Conservation (phyloP, 2,797 vertebrate genomes). For the Neosalanx taihuensis region DNA sequence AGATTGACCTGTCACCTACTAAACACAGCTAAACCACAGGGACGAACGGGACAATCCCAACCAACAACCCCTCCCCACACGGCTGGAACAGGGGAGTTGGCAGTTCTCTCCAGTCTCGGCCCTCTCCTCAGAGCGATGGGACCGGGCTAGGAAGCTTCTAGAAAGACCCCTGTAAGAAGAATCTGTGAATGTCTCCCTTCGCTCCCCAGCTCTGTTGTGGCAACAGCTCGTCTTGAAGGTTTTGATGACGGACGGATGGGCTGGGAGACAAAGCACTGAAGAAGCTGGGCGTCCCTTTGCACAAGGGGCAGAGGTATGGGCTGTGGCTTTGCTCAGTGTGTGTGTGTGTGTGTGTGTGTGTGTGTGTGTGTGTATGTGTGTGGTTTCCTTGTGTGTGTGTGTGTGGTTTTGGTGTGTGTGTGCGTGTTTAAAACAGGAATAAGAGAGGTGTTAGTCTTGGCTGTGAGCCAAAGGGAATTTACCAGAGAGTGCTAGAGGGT, state of each 20-base stretch:
- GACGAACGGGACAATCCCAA: too few relatives aligned
- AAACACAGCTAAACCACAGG: too few relatives aligned
- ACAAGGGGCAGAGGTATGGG: not conserved
- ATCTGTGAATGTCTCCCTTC: not conserved
- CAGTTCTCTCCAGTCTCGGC: too few relatives aligned
- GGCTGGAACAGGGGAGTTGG: too few relatives aligned
- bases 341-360: not conserved
- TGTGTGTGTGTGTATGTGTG: not conserved
- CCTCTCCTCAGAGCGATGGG: not conserved
- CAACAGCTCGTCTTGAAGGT: slow-evolving; percentile 4
- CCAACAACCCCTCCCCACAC: too few relatives aligned
- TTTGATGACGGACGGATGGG: slow-evolving; percentile 3
- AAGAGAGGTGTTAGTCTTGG: not conserved
- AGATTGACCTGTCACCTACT: too few relatives aligned
- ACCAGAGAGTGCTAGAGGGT: not conserved
- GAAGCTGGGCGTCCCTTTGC: not conserved
- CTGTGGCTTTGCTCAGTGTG: not conserved
- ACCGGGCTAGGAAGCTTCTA: not conserved
- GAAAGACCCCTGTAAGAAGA: not conserved
- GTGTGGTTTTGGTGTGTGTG: not conserved
- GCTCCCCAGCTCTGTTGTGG: slow-evolving; percentile 4
- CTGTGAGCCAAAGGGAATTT: not conserved
- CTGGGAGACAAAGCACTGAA: not conserved
- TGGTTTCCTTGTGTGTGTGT: not conserved
- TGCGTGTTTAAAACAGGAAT: too few relatives aligned